These are phyloP conservation scores for Siniperca knerii DNA, from an alignment of 2,113 vertebrate species.

Conservation along the genomic window DNA sequence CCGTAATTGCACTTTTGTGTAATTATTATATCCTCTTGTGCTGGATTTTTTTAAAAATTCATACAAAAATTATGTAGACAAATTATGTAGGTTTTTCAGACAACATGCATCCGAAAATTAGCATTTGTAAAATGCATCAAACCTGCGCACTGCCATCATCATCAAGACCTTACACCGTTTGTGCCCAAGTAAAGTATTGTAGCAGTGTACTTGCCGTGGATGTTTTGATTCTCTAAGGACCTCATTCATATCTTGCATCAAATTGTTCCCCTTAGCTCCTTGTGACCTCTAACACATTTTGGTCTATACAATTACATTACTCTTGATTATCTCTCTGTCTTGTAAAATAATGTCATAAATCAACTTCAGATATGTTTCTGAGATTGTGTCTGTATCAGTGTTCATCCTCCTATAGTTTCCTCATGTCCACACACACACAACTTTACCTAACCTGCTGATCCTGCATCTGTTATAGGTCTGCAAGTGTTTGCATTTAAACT, in stretches of 20 bases:
- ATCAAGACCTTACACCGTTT: background rate
- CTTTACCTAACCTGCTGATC: conserved; percentile 30
- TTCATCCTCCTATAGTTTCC: background rate
- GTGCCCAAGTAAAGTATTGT: background rate
- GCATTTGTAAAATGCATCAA: background rate
- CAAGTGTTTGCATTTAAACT: background rate
- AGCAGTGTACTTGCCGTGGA: background rate
- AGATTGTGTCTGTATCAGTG: background rate
- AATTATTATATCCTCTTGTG: background rate
- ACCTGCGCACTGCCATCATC: background rate
- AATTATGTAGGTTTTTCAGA: background rate
- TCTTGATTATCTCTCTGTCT: background rate
- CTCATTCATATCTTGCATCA: background rate
- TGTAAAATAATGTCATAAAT: background rate
- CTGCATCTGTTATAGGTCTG: background rate
- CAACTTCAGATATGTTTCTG: background rate
- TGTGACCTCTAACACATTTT: background rate
- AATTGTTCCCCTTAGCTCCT: background rate
- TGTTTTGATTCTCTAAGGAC: background rate
- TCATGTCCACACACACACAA: background rate
- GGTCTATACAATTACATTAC: background rate
- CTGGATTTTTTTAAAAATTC: background rate
- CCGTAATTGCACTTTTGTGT: background rate
- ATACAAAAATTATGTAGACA: background rate
- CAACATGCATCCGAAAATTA: background rate